Conservation (phyloP, 2,888 invertebrate genomes). For the Ellobium chinense region DNA sequence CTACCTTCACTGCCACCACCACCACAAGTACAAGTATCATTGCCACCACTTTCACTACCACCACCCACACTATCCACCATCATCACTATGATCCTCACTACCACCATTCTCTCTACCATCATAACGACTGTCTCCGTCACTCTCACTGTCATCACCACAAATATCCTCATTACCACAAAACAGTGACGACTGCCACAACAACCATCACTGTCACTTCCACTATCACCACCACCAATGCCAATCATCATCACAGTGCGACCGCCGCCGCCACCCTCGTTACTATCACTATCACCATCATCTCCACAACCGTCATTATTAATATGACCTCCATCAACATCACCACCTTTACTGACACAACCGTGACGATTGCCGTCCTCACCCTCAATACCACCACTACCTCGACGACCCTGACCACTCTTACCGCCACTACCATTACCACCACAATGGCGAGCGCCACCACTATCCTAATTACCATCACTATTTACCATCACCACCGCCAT, state of each 20-base stretch:
- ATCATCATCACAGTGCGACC: too few species aligned
- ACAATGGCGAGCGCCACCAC: background rate
- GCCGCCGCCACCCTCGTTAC: background rate
- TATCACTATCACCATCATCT: background rate
- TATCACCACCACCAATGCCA: background rate
- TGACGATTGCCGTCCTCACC: background rate
- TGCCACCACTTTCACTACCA: too few species aligned
- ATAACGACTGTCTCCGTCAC: too few species aligned
- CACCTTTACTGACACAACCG: background rate
- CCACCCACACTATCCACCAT: too few species aligned
- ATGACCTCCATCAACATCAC: background rate
- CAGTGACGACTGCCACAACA: too few species aligned
- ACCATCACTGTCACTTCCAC: background rate
- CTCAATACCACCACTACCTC: background rate
- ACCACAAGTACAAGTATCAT: too few species aligned
- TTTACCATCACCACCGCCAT: background rate
- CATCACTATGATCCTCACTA: too few species aligned
- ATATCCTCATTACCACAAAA: too few species aligned
- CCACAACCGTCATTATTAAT: background rate
- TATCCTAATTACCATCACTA: background rate
- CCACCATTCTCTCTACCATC: too few species aligned
- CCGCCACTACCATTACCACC: background rate
- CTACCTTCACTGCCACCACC: too few species aligned
- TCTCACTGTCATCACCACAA: too few species aligned
- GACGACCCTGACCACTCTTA: background rate